Base-by-base conservation (phyloP, 2,888 invertebrate species). In the Chydorus sphaericus region DNA sequence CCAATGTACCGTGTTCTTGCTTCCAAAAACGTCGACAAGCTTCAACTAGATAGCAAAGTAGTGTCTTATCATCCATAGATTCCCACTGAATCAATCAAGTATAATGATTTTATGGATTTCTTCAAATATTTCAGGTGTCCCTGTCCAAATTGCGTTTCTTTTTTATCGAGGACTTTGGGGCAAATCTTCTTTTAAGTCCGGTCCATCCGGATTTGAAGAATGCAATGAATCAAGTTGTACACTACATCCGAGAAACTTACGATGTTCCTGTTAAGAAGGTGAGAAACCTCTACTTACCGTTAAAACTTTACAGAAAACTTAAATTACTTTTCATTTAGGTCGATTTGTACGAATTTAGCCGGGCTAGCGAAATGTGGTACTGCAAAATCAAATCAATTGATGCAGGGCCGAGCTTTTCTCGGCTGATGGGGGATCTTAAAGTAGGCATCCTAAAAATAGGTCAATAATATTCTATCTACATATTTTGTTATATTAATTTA, bases 101-200 rank as follows among this genome's bases (percentile, higher is more conserved):
- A 20, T 1, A 23, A 18, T 44, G 8, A n/a, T 44, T 20, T n/a
- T 6, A 20, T 23, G 3, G 4, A 4, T n/a, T 4, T 20, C 26
- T 44, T 3, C 50, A 23, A 37, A 52, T 30, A 54, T 31, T 63
- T n/a, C 58, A 70, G 70, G 69, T 73, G 39, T 77, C 82, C 60
- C 63, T 88, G 7, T 74, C 71, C 44, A 78, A 80, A 61, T 60
- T 89, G 11, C 79, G 82, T 65, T 77, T 85, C 62, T 91, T 77
- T 70, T 91, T 87, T 66, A 88, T 91, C 75, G 83, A 85, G 63
- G 79, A 79, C 57, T 87, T 83, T 67, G 82, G 83, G 0, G 82
- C 85, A 1, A 79, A 81, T 26, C 75, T 80, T 14, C 63, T 86
- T 20, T 75, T 82, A 1, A 83, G 85, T 48, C 73, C 79, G 0